Conservation (phyloP, 1,140 invertebrate genomes). For the Bombus haemorrhoidalis region DNA sequence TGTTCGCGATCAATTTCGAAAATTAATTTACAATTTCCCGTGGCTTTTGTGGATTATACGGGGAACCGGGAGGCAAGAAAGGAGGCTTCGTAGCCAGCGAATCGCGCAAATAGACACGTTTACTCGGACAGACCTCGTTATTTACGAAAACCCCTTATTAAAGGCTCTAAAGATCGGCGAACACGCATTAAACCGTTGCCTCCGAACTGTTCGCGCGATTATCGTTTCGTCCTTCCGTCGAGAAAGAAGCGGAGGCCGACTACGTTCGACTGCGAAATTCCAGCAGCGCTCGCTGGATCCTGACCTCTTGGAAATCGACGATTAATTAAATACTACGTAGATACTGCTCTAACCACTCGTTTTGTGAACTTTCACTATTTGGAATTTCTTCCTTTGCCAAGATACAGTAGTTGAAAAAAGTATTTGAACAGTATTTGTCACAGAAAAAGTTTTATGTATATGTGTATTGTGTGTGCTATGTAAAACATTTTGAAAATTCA, state of each 20-base stretch:
- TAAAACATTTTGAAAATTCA: background rate
- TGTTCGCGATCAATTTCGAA: slow-evolving; percentile 27
- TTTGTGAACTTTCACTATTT: background rate
- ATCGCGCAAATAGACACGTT: slow-evolving; percentile 64
- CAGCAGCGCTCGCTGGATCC: background rate
- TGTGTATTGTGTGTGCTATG: background rate
- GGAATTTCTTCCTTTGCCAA: background rate
- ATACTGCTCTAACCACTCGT: background rate
- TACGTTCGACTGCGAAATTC: slow-evolving; percentile 38
- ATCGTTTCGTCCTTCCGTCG: slow-evolving; percentile 56
- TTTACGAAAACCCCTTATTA: slow-evolving; percentile 64
- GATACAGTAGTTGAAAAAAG: background rate
- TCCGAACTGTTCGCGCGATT: slow-evolving; percentile 61
- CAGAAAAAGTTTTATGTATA: background rate
- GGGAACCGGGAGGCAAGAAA: slow-evolving; percentile 7
- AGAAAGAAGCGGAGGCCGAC: slow-evolving; percentile 34
- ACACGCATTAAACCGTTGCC: slow-evolving; percentile 54
- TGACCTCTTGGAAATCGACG: background rate
- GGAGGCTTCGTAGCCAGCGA: background rate
- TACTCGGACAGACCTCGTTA: slow-evolving; percentile 59
- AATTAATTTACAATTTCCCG: slow-evolving; percentile 42
- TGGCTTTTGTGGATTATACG: slow-evolving; percentile 29
- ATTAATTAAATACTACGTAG: slow-evolving; percentile 31
- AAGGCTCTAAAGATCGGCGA: slow-evolving; percentile 62
- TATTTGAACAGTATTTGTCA: background rate